Conservation (phyloP, 1,140 invertebrate species). For the Listronotus oregonensis region DNA sequence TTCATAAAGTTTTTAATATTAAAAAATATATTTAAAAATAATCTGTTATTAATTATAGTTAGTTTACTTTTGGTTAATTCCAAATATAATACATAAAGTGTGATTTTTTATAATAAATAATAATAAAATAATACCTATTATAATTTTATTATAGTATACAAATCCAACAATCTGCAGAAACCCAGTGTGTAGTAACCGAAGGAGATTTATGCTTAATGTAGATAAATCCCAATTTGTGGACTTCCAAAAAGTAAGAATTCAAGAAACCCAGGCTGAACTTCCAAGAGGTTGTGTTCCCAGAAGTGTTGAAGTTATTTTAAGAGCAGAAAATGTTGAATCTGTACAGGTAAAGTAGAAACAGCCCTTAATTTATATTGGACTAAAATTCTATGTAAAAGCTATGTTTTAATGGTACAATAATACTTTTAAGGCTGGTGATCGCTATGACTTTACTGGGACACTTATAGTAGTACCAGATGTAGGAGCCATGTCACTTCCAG, state of each 20-base stretch:
- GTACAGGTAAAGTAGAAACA: slow-evolving; percentile 79
- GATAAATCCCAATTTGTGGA: slow-evolving; percentile 96
- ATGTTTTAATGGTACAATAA: too few relatives aligned
- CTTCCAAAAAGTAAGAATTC: slow-evolving; percentile 98
- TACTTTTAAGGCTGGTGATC: slow-evolving; percentile 63
- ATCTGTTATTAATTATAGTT: too few relatives aligned
- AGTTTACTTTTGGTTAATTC: too few relatives aligned
- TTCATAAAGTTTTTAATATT: too few relatives aligned
- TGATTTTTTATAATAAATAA: too few relatives aligned
- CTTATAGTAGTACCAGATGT: slow-evolving; percentile 98
- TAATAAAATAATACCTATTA: too few relatives aligned
- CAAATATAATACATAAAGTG: too few relatives aligned
- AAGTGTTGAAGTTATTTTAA: slow-evolving; percentile 93
- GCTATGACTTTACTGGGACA: slow-evolving; percentile 96
- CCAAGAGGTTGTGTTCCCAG: slow-evolving; percentile 96
- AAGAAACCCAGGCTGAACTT: slow-evolving; percentile 97
- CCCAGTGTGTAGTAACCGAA: slow-evolving; percentile 91
- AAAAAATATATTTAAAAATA: too few relatives aligned
- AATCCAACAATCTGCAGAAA: slow-evolving; percentile 95
- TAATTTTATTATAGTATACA: slow-evolving; percentile 69
- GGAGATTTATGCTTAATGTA: slow-evolving; percentile 88
- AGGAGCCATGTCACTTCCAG: slow-evolving; percentile 81
- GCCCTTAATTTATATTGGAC: neutral
- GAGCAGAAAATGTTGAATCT: slow-evolving; percentile 94
- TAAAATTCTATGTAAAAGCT: too few relatives aligned